Evolutionary conservation across 2,113 vertebrate genomes (phyloP), one percentile per base, ranked within the genome.

Genomic region (Scalopus aquaticus): DNA sequence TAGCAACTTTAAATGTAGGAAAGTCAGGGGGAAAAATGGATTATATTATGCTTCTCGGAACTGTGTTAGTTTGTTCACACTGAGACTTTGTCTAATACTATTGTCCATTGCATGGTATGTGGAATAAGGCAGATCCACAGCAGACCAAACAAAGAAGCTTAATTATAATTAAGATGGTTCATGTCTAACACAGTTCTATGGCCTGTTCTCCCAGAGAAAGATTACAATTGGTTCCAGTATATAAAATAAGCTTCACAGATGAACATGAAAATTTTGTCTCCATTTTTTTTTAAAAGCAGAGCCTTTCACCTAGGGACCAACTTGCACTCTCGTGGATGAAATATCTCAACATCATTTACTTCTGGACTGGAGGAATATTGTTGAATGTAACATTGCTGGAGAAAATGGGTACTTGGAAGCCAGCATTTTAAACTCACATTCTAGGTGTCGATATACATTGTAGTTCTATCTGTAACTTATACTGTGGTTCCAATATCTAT

Each of bases 221-320:
- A 87, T 78, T 58, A 93, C 62, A 93, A 85, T 67, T 80, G 76
- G 94, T 92, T 97, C 95, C 76, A 93, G 54, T 22, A 70, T 54
- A 83, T 32, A 73, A 93, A 70, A 51, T 60, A 77, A 70, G 32
- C 32, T 74, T 92, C 90, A 88, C 13, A 76, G 79, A 39, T 67
- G 64, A 93, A 83, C 54, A 85, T 15, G 51, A 67, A 80, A 37
- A 22, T 62, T 42, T 93, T 39, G 16, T 69, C 77, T 84, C n/a
- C 32, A 6, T 42, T 9, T 19, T 65, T 60, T 62, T 81, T 91
- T 78, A 32, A 2, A 88, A 78, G 58, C 42, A 91, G 85, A 86
- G 46, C 44, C 86, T 91, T 95, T 91, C 28, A 82, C 73, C 37
- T 91, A 65, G 64, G 37, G 56, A 81, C 92, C 58, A 67, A 83